phyloP scores from a whole-genome alignment of 2,888 invertebrate genomes.

The Zeuzera pyrina region DNA sequence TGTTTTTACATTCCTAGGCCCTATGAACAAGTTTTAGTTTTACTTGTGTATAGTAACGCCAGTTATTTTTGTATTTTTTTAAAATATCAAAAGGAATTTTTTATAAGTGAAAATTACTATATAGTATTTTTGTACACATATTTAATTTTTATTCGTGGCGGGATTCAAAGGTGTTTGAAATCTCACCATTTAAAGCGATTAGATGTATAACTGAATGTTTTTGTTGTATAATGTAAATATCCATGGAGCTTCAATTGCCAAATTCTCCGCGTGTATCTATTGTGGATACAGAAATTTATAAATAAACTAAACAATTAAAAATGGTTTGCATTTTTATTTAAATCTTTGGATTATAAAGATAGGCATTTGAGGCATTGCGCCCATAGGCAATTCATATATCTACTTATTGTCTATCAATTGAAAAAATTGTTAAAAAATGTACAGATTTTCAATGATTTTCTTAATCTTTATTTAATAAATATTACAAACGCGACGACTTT shows the following conservation, averaged over 20 bases:
- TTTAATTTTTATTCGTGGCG: no score
- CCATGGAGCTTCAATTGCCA: constrained; percentile 38
- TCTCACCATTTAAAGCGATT: no score
- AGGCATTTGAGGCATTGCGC: no score
- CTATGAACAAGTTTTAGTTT: constrained; percentile 48
- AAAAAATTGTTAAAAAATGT: no score
- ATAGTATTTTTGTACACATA: background rate
- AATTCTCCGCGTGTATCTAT: constrained; percentile 53
- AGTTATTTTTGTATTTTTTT: constrained; percentile 26
- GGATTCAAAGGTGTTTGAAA: no score
- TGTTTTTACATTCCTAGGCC: constrained; percentile 44
- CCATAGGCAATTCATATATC: no score
- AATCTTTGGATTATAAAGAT: no score
- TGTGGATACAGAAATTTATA: constrained; percentile 73
- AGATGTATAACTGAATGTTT: constrained; percentile 5
- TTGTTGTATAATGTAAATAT: constrained; percentile 39
- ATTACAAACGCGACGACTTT: no score
- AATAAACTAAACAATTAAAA: constrained; percentile 52
- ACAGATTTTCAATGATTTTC: no score
- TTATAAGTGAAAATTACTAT: background rate
- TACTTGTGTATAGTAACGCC: constrained; percentile 1
- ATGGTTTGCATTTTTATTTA: constrained; percentile 19
- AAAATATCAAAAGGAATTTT: constrained; percentile 17
- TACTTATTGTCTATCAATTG: no score
- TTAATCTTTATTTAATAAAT: no score